These are phyloP conservation scores for Bugulina stolonifera DNA, from an alignment of 2,888 invertebrate genomes.

Conservation along the genomic window DNA sequence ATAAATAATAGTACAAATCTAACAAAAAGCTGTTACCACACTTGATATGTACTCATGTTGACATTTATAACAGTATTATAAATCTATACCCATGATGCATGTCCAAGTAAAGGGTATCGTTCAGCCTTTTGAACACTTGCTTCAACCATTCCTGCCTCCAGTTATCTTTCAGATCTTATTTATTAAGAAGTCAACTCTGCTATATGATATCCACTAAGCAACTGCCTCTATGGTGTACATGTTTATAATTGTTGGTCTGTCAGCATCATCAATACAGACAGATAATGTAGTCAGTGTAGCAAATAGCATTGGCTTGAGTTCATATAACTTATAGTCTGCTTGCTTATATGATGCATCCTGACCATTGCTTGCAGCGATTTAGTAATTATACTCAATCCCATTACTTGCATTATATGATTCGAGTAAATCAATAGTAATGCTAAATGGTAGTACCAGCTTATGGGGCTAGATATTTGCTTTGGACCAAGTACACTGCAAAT, in stretches of 20 bases:
- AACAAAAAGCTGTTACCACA: neutral
- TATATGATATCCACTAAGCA: neutral
- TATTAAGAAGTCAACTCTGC: neutral
- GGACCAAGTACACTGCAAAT: too few relatives aligned
- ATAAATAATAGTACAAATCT: too few relatives aligned
- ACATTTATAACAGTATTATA: neutral
- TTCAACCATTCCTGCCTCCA: neutral
- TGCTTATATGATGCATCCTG: too few relatives aligned
- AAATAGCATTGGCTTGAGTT: too few relatives aligned
- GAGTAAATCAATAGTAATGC: conserved; percentile 6
- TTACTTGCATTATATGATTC: conserved; percentile 1
- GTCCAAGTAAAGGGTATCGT: conserved; percentile 11
- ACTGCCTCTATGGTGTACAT: too few relatives aligned
- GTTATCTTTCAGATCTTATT: neutral
- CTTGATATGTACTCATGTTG: neutral
- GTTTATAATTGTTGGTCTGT: neutral
- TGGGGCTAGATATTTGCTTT: too few relatives aligned
- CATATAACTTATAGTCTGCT: too few relatives aligned
- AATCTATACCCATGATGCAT: conserved; percentile 7
- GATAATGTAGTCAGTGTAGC: neutral
- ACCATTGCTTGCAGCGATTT: neutral
- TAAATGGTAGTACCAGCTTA: neutral
- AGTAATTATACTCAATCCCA: conserved; percentile 6
- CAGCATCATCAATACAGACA: neutral
- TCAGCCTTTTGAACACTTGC: neutral